These are phyloP conservation scores for Naso thynnoides DNA, from an alignment of 2,797 vertebrate genomes.

Conservation along the genomic window DNA sequence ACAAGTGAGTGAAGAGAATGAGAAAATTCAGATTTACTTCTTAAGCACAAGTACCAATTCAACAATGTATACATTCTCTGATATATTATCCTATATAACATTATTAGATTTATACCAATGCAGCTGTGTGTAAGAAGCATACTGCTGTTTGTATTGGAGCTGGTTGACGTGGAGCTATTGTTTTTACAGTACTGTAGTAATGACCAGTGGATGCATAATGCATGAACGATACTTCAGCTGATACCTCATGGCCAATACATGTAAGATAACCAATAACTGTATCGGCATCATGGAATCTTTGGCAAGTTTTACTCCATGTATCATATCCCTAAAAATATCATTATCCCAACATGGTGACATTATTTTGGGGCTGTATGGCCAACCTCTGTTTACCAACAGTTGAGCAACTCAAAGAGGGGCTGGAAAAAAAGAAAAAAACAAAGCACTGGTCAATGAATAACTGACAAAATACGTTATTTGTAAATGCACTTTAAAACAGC, in stretches of 20 bases:
- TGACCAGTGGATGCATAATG: too few relatives aligned
- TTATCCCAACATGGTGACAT: too few relatives aligned
- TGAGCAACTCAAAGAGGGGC: background rate
- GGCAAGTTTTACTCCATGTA: too few relatives aligned
- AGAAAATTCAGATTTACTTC: background rate
- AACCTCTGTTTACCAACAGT: background rate
- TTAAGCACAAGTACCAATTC: background rate
- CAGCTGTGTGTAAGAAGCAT: background rate
- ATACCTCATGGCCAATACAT: too few relatives aligned
- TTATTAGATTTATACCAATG: background rate
- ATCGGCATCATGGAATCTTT: too few relatives aligned
- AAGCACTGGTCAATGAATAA: background rate
- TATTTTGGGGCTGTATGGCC: background rate
- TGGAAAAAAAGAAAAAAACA: background rate
- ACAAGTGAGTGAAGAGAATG: background rate
- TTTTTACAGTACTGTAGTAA: background rate
- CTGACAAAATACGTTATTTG: too few relatives aligned
- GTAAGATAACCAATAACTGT: too few relatives aligned
- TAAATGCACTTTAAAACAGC: too few relatives aligned
- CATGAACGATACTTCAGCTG: too few relatives aligned
- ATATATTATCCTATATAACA: background rate
- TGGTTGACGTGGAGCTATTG: too few relatives aligned
- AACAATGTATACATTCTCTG: background rate
- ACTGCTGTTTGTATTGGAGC: background rate
- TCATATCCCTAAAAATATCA: too few relatives aligned